Conservation (phyloP, 23 tunicate genomes). For the Corella eumyota region DNA sequence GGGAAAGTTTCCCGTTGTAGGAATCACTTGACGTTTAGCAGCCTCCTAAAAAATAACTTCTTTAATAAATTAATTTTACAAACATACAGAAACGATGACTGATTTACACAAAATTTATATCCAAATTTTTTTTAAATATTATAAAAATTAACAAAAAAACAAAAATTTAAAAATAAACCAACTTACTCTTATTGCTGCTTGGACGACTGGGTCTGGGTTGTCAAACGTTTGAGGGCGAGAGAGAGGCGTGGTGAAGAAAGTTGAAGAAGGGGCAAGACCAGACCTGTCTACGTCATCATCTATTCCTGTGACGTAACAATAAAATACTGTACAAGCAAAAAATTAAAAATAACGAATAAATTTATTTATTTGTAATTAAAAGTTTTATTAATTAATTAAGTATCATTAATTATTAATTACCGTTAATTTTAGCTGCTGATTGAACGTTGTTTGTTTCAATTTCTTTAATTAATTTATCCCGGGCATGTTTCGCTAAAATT, state of each 20-base stretch:
- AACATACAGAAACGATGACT: too few relatives aligned
- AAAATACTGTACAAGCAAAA: background rate
- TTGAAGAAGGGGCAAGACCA: slow-evolving; percentile 63
- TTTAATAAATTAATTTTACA: too few relatives aligned
- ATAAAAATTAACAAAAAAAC: too few relatives aligned
- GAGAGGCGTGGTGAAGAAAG: slow-evolving; percentile 83
- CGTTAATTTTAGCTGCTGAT: slow-evolving; percentile 3
- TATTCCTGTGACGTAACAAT: background rate
- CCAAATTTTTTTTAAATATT: too few relatives aligned
- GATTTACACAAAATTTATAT: too few relatives aligned
- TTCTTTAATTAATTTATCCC: slow-evolving; percentile 52
- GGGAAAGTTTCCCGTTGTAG: slow-evolving; percentile 42
- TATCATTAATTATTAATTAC: background rate
- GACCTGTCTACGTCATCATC: slow-evolving; percentile 25
- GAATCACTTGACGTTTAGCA: slow-evolving; percentile 16
- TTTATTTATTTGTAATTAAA: too few relatives aligned
- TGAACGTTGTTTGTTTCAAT: slow-evolving; percentile 60
- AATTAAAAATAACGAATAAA: too few relatives aligned
- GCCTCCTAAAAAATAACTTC: too few relatives aligned
- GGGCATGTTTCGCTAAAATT: slow-evolving; percentile 53
- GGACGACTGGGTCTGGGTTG: slow-evolving; percentile 56
- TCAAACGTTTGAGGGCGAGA: slow-evolving; percentile 88
- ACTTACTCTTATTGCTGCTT: slow-evolving; percentile 59
- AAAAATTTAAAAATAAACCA: too few relatives aligned
- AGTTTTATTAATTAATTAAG: background rate